Evolutionary conservation across 2,888 invertebrate species (phyloP).

Genomic region (Theristus sp.): DNA sequence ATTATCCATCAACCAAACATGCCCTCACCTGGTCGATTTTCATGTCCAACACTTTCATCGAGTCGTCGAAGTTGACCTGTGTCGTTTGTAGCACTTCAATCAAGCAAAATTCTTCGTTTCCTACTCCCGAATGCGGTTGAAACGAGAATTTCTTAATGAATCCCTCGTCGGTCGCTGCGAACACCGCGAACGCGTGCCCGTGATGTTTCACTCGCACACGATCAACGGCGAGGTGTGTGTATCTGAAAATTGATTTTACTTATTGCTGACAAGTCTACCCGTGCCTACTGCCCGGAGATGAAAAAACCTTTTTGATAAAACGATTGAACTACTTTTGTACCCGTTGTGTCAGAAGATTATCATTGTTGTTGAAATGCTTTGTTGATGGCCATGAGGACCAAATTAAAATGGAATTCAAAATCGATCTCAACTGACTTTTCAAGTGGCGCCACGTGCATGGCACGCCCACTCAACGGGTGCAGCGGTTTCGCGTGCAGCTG

Average conservation of each 20-base stretch:
- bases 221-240: background rate
- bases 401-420: background rate
- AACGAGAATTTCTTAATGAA: background rate
- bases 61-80: background rate
- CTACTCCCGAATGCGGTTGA: background rate
- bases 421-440: background rate
- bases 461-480: constrained; percentile 38
- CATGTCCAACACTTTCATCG: too few relatives aligned
- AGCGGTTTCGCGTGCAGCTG: constrained; percentile 73
- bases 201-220: background rate
- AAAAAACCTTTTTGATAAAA: too few relatives aligned
- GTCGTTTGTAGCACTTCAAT: background rate
- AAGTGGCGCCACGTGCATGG: background rate
- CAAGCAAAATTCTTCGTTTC: background rate
- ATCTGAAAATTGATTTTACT: background rate
- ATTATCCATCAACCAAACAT: too few relatives aligned
- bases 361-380: too few relatives aligned
- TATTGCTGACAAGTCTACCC: too few relatives aligned
- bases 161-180: background rate
- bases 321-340: too few relatives aligned
- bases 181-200: background rate
- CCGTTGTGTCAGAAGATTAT: too few relatives aligned
- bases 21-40: too few relatives aligned
- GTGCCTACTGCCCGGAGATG: too few relatives aligned
- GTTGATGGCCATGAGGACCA: background rate